A percentile compares a stretch with the other conserved stretches of the same genome.
phyloP scores from a whole-genome alignment of 2,113 vertebrate genomes.

The Phrynosoma platyrhinos region DNA sequence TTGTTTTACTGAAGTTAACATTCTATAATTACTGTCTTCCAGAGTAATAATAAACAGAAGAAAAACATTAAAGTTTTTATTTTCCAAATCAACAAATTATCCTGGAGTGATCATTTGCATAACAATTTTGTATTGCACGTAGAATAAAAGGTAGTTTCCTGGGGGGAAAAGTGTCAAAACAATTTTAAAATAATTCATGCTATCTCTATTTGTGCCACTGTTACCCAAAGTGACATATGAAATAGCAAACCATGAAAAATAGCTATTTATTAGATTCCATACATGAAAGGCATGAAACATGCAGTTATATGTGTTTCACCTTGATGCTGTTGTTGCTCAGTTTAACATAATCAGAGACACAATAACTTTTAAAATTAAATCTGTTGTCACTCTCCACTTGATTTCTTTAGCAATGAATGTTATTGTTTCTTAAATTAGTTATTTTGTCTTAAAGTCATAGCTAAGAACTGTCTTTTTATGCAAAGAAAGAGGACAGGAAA shows the following conservation, averaged over 20 bases:
- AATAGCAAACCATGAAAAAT: not conserved
- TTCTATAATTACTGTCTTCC: conserved; percentile 20
- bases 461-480: not conserved
- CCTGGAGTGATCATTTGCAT: conserved; percentile 11
- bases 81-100: conserved; percentile 54
- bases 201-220: not conserved
- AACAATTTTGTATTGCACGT: conserved; percentile 12
- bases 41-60: conserved; percentile 35
- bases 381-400: not conserved
- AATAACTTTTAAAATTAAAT: not conserved
- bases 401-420: conserved; percentile 32
- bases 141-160: not conserved
- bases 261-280: not conserved
- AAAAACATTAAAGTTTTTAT: conserved; percentile 39
- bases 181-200: conserved; percentile 11
- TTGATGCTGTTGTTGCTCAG: not conserved
- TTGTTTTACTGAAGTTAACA: conserved; percentile 26
- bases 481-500: not conserved
- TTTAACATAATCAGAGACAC: not conserved
- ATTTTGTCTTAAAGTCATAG: not conserved
- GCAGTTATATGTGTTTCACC: conserved; percentile 14
- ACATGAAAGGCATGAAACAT: conserved; percentile 1
- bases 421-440: not conserved
- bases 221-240: conserved; percentile 3
- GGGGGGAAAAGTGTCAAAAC: conserved; percentile 26